Evolutionary conservation across 2,113 vertebrate genomes (phyloP).

Genomic region (Saccopteryx bilineata): DNA sequence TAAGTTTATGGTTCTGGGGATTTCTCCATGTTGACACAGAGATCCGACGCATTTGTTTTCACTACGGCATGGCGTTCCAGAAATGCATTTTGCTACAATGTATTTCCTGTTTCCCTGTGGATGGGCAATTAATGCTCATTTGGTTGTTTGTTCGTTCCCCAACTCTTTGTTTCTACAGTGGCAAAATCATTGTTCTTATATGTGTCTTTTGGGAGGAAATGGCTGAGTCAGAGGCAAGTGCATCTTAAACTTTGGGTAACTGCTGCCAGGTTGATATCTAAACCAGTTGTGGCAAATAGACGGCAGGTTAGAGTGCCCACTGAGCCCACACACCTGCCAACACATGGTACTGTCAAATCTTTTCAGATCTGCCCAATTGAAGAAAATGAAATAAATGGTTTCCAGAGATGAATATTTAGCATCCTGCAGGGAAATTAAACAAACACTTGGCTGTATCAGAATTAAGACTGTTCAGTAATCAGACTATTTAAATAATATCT

Average conservation of each 20-base stretch:
- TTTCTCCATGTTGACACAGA: background rate
- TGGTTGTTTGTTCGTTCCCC: background rate
- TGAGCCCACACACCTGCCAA: background rate
- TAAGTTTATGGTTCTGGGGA: background rate
- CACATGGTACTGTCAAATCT: background rate
- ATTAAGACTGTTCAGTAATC: background rate
- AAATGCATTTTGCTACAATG: constrained; percentile 5
- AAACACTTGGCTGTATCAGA: background rate
- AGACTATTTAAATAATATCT: background rate
- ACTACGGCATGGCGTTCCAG: background rate
- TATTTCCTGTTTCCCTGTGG: background rate
- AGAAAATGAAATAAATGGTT: background rate
- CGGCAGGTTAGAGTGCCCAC: rapidly evolving
- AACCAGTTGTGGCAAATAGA: background rate
- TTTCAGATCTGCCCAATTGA: background rate
- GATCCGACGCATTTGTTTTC: background rate
- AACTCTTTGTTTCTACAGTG: background rate
- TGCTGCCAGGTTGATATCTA: background rate
- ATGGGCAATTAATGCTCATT: background rate
- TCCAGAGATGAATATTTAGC: background rate
- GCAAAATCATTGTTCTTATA: background rate
- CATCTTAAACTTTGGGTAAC: background rate
- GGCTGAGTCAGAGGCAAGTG: background rate
- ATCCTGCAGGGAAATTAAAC: background rate
- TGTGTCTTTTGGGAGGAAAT: background rate